Conservation (phyloP, 1,140 invertebrate species). For the Brachionus angularis region DNA sequence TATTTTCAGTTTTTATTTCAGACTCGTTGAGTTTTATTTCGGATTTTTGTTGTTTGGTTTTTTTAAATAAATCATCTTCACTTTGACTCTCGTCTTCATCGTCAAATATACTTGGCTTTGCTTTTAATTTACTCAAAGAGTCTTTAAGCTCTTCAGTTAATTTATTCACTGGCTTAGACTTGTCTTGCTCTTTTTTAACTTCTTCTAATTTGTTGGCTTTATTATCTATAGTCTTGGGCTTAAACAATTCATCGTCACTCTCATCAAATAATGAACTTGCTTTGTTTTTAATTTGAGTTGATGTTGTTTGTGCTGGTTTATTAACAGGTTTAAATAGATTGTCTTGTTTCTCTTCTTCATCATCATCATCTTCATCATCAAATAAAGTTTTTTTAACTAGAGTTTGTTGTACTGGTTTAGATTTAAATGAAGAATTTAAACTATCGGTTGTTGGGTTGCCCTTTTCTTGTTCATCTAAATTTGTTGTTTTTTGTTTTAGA, state of each 20-base stretch:
- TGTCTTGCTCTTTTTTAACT: too few relatives aligned
- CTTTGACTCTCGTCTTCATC: too few relatives aligned
- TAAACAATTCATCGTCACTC: background rate
- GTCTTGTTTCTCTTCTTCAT: background rate
- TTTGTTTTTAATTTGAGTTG: background rate
- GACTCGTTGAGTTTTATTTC: too few relatives aligned
- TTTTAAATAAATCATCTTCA: too few relatives aligned
- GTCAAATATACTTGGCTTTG: too few relatives aligned
- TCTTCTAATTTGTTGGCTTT: too few relatives aligned
- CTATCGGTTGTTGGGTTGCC: background rate
- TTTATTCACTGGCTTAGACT: too few relatives aligned
- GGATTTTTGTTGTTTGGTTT: too few relatives aligned
- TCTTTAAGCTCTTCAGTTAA: too few relatives aligned
- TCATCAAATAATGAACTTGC: background rate
- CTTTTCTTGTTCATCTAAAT: background rate
- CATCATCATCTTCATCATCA: background rate
- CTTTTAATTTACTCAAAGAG: too few relatives aligned
- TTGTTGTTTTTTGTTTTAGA: background rate
- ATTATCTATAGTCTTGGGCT: too few relatives aligned
- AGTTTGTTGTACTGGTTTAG: background rate
- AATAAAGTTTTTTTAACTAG: background rate
- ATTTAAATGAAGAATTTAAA: background rate
- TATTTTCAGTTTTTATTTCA: too few relatives aligned
- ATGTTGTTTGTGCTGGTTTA: background rate
- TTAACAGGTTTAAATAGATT: background rate